Evolutionary conservation across 1,140 invertebrate genomes (phyloP), one percentile per base, ranked within the genome.

Genomic region (Drosophila orosa): DNA sequence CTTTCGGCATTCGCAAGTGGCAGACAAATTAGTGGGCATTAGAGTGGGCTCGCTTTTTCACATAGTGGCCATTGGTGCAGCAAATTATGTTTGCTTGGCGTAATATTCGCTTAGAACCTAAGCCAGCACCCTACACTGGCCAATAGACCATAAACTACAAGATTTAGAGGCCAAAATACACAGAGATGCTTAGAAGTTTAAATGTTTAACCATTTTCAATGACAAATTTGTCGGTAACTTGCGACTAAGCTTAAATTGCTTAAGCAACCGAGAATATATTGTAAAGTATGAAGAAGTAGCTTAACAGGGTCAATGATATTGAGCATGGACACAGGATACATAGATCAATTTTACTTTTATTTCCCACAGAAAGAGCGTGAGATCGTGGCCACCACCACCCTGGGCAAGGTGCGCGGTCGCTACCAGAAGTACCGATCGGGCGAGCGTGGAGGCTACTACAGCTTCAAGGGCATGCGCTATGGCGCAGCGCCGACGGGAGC

Each of bases 381-480:
- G 50, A 90, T 91, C 7, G 76, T 91, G 33, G 84, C 90, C 29
- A 80, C 55, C 47, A 94, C 93, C 2, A 82, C 91, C 13, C 62
- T 93, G 27, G 94, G 94, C n/a, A 92, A 93, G 39, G 80, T 94
- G 40, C 87, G 93, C 3, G 94, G 94, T 9, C 87, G 94, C 24
- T 90, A 92, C 29, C 92, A 94, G 9, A 85, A 93, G 17, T 93
- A 93, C 7, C 92, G 93, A 48, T 94, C 93, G 0, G 91, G 91
- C 0, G 91, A 92, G 19, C 90, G 92, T 37, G 93, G 92, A 2
- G 92, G 93, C 1, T 94, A 94, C 69, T 94, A 94, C 63, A 94
- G 94, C 58, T 94, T 94, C 80, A 94, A 94, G 80, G 94, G 94
- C 3, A 93, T 94, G 48, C 93, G 94, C 83, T 94, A 92, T 80